Base-by-base conservation (phyloP, 37 sponge, comb jelly and placozoan genomes). In the Petrosia ficiformis region DNA sequence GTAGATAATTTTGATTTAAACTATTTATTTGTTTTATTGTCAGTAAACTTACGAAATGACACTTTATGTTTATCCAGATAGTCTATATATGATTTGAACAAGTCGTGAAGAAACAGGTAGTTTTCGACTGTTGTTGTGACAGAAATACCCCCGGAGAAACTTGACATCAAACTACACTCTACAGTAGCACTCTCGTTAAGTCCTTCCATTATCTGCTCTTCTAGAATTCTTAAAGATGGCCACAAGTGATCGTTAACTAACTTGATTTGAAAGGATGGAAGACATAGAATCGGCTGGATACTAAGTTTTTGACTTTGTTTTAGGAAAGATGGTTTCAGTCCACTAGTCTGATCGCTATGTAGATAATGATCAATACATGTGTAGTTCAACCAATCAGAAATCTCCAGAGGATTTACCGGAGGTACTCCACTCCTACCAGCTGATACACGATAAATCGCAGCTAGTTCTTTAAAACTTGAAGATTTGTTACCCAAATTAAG, bases 41-140 rank as follows among this genome's bases (percentile, higher is more conserved):
- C n/a, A n/a, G n/a, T 70, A 64, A 11, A 61, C 63, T 61, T 61
- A 61, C 63, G 63, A n/a, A 61, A 61, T 61, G 63, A 61, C 6
- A 61, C 59, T 65, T 65, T 80, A 74, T 83, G 78, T 36, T 74
- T 79, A 70, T 84, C 85, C 67, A 89, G 66, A 42, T 89, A 78
- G 57, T 92, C 90, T 24, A 91, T 70, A 61, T 94, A 97, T 2
- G 68, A 71, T 43, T 77, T 92, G 44, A 94, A 70, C 2, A 97
- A 59, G 32, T 94, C 84, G 44, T 91, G 98, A 0, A 97, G 92
- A 77, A 97, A 97, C 65, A 91, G 77, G 59, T 97, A 97, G 75
- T 85, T 90, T 26, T 89, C 84, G 2, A 86, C 95, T 73, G 58
- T 88, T 6, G 98, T 93, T 29, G 94, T 87, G 14, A 97, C 87